Base-by-base conservation (phyloP, 2,888 invertebrate species). In the Aproaerema taeniolella region DNA sequence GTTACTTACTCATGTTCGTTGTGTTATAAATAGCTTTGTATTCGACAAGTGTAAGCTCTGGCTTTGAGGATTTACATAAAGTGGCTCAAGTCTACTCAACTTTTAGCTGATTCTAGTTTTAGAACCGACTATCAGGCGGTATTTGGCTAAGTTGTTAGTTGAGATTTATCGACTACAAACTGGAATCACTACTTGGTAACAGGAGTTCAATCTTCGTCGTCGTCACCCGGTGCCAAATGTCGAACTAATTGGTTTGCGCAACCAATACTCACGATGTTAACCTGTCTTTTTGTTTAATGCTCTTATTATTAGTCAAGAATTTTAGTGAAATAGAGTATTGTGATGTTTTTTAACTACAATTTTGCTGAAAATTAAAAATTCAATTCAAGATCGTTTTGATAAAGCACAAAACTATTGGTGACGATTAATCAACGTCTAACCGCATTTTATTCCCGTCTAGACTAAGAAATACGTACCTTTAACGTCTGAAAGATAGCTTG, bases 401-500 rank as follows among this genome's bases (percentile, higher is more conserved):
- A n/a, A n/a, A n/a, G n/a, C n/a, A n/a, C n/a, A n/a, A n/a, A n/a
- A n/a, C n/a, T n/a, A n/a, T n/a, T n/a, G n/a, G n/a, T n/a, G n/a
- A n/a, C n/a, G 55, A 75, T 75, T 72, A 68, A 73, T 73, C 72
- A 72, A 68, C 55, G 68, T 71, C 71, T 60, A 57, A 63, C 57
- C 62, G 59, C 60, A 61, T 67, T 68, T 67, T 68, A 64, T 63
- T 66, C 59, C 50, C 43, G 52, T 58, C 59, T 54, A 58, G 55
- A 55, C 62, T 52, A 67, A 70, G 74, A 75, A 74, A 74, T 70
- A 71, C 65, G 66, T 59, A 58, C 66, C 69, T 76, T 68, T 65
- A 72, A 69, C 65, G 65, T 66, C 64, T 71, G 56, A 63, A 74
- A 76, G 75, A 74, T 78, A 74, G 67, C 68, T 67, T 53, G 58